A percentile compares a stretch with the other conserved stretches of the same genome.
phyloP scores from a whole-genome alignment of 2,113 vertebrate genomes.

The Xenopus borealis region DNA sequence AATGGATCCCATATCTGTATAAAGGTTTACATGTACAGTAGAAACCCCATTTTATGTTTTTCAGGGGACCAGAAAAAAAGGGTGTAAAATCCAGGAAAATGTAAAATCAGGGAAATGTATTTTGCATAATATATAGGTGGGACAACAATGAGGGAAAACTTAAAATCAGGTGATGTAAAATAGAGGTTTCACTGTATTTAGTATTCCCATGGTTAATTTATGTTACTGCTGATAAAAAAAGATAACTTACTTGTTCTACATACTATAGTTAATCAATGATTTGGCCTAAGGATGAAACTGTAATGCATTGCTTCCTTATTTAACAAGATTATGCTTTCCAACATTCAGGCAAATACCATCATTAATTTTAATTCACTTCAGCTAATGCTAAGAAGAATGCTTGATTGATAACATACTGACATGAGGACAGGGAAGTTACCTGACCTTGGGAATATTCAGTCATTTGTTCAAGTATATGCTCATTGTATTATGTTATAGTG shows the following conservation, averaged over 20 bases:
- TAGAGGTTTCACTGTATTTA: too few species aligned
- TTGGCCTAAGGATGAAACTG: constrained; percentile 29
- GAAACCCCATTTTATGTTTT: too few species aligned
- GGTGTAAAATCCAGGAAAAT: too few species aligned
- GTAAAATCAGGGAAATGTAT: too few species aligned
- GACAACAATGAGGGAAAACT: too few species aligned
- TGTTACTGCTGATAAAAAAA: background rate
- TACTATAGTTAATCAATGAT: constrained; percentile 26
- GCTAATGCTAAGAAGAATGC: constrained; percentile 21
- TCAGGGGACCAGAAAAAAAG: too few species aligned
- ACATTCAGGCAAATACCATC: constrained; percentile 25
- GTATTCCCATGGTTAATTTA: background rate
- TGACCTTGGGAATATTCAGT: background rate
- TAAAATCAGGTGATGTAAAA: too few species aligned
- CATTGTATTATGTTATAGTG: too few species aligned
- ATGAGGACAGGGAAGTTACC: background rate
- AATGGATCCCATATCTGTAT: too few species aligned
- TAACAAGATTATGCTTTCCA: constrained; percentile 39
- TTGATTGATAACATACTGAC: constrained; percentile 12
- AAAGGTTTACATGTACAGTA: too few species aligned
- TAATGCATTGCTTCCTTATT: constrained; percentile 26
- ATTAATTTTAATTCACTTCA: constrained; percentile 44
- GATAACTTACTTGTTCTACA: background rate
- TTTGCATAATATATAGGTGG: too few species aligned
- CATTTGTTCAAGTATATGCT: too few species aligned